phyloP scores from a whole-genome alignment of 2,797 vertebrate species.

The Periophthalmus magnuspinnatus region DNA sequence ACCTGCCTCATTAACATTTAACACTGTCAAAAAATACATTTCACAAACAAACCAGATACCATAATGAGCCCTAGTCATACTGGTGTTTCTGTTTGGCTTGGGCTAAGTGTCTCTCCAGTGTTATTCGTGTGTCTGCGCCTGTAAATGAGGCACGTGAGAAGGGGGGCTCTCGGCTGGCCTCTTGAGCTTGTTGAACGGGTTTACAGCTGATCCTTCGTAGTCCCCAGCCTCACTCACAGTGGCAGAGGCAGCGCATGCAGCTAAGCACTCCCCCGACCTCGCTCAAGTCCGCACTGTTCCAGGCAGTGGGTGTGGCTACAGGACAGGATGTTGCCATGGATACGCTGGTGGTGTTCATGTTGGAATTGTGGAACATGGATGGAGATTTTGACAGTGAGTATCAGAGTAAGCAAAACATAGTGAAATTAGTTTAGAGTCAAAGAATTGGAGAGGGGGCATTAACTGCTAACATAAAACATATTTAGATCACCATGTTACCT shows the following conservation, averaged over 20 bases:
- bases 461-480: no score
- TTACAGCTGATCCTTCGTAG: constrained; percentile 65
- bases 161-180: constrained; percentile 63
- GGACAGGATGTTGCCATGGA: not conserved
- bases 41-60: constrained; percentile 19
- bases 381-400: no score
- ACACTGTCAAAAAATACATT: not conserved
- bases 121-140: constrained; percentile 73
- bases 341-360: not conserved
- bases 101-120: constrained; percentile 59
- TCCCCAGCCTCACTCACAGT: constrained; percentile 65
- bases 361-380: no score
- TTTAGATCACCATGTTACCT: no score
- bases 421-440: no score
- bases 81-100: constrained; percentile 68
- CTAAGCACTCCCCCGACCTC: constrained; percentile 39
- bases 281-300: not conserved
- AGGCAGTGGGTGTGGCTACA: not conserved
- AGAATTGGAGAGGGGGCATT: no score
- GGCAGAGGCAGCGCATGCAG: constrained; percentile 60
- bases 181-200: constrained; percentile 73
- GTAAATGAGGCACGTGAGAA: constrained; percentile 78
- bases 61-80: constrained; percentile 29
- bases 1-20: no score
- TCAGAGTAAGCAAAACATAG: no score